Percentiles rank a stretch among this genome's conserved stretches.
Evolutionary conservation across 2,113 vertebrate species (phyloP).

Genomic region (Meles meles): DNA sequence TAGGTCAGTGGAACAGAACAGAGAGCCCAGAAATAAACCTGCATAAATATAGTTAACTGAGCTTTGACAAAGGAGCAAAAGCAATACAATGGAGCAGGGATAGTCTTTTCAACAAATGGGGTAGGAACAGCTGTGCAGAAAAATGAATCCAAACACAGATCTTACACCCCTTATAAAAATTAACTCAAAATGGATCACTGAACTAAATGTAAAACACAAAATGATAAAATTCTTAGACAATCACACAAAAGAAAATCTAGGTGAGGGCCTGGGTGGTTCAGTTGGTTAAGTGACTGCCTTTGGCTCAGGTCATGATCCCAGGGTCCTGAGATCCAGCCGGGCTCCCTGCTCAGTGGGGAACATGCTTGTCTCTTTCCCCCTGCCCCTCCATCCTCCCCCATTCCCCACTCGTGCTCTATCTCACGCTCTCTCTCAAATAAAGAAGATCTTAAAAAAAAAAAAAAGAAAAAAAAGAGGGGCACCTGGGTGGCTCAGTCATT

Average conservation of each 20-base stretch:
- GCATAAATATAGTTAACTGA: background rate
- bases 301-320: background rate
- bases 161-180: background rate
- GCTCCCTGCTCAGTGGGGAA: background rate
- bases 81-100: background rate
- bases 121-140: background rate
- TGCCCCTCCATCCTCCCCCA: background rate
- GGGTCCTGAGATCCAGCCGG: background rate
- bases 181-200: background rate
- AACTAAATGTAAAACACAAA: background rate
- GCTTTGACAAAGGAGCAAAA: background rate
- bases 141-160: background rate
- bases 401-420: too few relatives aligned
- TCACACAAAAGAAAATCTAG: background rate
- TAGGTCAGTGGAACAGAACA: background rate
- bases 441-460: background rate
- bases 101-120: background rate
- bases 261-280: background rate
- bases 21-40: background rate
- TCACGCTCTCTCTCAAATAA: background rate
- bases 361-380: background rate
- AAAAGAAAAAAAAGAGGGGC: too few relatives aligned
- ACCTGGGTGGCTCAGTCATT: too few relatives aligned
- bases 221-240: background rate
- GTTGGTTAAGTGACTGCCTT: background rate